Evolutionary conservation across 1,140 invertebrate species (phyloP), one percentile per base, ranked within the genome.

Genomic region (Psix sp.): DNA sequence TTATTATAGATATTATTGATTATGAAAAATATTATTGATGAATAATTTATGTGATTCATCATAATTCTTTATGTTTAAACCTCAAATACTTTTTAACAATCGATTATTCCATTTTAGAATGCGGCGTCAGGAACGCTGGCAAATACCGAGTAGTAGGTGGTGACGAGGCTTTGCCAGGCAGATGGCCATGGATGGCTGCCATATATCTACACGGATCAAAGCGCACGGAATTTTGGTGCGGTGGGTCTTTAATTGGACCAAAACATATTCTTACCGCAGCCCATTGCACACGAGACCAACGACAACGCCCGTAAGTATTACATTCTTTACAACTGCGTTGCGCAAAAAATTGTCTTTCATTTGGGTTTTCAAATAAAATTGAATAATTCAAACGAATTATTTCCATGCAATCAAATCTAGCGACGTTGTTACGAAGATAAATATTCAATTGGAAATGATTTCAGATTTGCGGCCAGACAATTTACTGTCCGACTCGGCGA

Each of bases 101-200:
- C 29, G 10, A 38, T 43, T 81, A 6, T 14, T 20, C 3, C 14
- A 5, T 42, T 24, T 42, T 66, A 90, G 93, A 94, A 59, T 97
- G 95, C 78, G 95, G 95, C 0, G 90, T 93, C 60, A 91, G 93
- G 48, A 94, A 95, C 84, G 90, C 91, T 57, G 93, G 94, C 14
- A 93, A 93, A 24, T 95, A 93, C 75, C 90, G 95, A 11, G 94
- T 97, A 9, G 95, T 96, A 0, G 95, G 95, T 0, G 95, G 95
- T n/a, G 92, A 94, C 24, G 93, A 95, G 80, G 90, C 94, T 0
- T 88, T 92, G 6, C 91, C 94, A 0, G 95, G 95, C 2, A 90
- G 92, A 33, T 96, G 94, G 94, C 95, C 95, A 0, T 97, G 95
- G 95, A 95, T 96, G 94, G 95, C 94, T 0, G 96, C 96, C 1